Conservation (phyloP, 2,797 vertebrate genomes). For the Cetoscarus ocellatus region DNA sequence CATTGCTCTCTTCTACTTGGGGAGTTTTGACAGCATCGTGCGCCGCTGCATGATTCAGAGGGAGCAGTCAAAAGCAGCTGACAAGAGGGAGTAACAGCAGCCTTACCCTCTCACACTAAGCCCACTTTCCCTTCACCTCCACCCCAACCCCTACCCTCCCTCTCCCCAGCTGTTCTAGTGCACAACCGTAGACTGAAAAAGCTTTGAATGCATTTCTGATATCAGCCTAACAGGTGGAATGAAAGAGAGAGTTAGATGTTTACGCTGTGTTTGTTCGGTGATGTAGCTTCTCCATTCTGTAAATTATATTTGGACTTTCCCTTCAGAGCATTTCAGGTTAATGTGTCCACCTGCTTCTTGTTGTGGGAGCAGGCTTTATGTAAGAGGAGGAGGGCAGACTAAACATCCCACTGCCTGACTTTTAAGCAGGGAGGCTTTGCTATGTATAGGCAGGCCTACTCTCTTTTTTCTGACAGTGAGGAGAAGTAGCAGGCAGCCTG, state of each 20-base stretch:
- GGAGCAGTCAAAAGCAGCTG: conserved; percentile 87
- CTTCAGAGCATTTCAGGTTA: conserved; percentile 60
- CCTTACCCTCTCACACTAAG: conserved; percentile 34
- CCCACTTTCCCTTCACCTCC: conserved; percentile 20
- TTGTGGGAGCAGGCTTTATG: conserved; percentile 60
- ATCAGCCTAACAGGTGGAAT: conserved; percentile 40
- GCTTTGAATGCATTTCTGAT: conserved; percentile 41
- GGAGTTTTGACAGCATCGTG: conserved; percentile 97
- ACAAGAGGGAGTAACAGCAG: conserved; percentile 90
- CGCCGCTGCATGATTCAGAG: conserved; percentile 98
- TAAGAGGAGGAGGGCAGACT: conserved; percentile 53
- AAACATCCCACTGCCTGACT: conserved; percentile 59
- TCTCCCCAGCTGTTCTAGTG: conserved; percentile 50
- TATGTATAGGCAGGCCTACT: conserved; percentile 29
- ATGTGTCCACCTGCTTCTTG: conserved; percentile 60
- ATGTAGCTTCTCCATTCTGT: conserved; percentile 24
- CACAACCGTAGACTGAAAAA: conserved; percentile 57
- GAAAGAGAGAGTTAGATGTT: conserved; percentile 62
- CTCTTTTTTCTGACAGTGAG: conserved; percentile 19
- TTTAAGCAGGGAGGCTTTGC: conserved; percentile 39
- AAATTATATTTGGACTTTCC: conserved; percentile 35
- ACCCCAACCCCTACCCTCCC: conserved; percentile 6
- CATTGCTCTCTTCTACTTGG: conserved; percentile 94
- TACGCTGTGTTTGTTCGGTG: conserved; percentile 52
- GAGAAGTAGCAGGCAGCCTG: conserved; percentile 50